These are phyloP conservation scores for Grallaria varia DNA, from an alignment of 2,113 vertebrate species.

Conservation along the genomic window DNA sequence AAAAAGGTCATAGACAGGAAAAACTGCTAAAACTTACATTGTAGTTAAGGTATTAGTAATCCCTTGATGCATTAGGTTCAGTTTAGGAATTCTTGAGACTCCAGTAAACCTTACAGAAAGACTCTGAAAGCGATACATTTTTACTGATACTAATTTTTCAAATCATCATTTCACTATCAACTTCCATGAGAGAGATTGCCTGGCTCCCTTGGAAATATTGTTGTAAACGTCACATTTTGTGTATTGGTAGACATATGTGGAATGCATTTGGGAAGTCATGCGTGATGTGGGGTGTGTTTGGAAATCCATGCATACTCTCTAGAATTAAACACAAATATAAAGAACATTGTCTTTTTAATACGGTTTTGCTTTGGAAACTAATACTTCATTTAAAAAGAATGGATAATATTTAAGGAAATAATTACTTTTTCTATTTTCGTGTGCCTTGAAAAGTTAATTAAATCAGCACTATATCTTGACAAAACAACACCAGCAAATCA, in stretches of 20 bases:
- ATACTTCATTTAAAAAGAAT: not conserved
- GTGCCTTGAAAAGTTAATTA: not conserved
- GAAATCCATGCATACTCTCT: not conserved
- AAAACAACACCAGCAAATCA: not conserved
- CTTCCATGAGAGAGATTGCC: not conserved
- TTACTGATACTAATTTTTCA: not conserved
- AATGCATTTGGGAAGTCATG: not conserved
- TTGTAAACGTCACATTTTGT: not conserved
- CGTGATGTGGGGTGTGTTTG: not conserved
- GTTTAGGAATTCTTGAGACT: not conserved
- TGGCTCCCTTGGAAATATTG: not conserved
- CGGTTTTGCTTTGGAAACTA: not conserved
- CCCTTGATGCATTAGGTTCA: not conserved
- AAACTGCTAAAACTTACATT: accelerated
- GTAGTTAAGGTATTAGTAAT: not conserved
- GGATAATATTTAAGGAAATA: not conserved
- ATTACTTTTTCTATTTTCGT: not conserved
- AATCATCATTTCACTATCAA: not conserved
- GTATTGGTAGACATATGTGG: not conserved
- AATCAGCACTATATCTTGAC: not conserved
- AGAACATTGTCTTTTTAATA: not conserved
- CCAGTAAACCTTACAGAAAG: not conserved
- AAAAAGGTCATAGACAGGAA: not conserved
- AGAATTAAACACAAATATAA: not conserved
- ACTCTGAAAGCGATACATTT: not conserved